Evolutionary conservation across 1,140 invertebrate species (phyloP), one percentile per base, ranked within the genome.

Genomic region (Dendroctonus ponderosae): DNA sequence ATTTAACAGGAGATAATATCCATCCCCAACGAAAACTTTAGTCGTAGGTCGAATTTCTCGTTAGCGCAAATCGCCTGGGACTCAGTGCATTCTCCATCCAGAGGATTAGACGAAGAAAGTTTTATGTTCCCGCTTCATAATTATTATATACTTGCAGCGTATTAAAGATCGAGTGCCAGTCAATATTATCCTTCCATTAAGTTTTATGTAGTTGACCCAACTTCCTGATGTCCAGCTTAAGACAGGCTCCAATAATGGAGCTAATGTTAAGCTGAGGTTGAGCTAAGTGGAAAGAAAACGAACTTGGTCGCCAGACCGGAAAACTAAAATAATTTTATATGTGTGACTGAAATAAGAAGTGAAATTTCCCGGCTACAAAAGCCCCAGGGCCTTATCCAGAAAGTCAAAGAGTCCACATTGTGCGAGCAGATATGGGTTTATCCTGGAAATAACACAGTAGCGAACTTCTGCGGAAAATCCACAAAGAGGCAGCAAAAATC

Each of bases 401-500:
- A 26, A 26, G 26, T 26, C 26, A 26, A 26, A 26, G 26, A 26
- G 1, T 3, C 26, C 26, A 3, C 26, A 26, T 26, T 26, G 26
- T 26, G 26, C 26, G 26, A 26, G 26, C 26, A 26, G 26, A 26
- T 48, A 49, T 52, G 56, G 64, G 46, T 60, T 66, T 66, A 51
- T 66, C 48, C 58, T 48, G 38, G 44, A 60, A 66, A 66, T 62
- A 67, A 67, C 41, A 62, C 50, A 51, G 46, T 58, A 58, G 52
- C 62, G 14, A 62, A 48, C 42, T 62, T 61, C 42, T 62, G 58
- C 41, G 65, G 52, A 61, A 56, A 67, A 67, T 46, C 61, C 57
- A 67, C 65, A 67, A 67, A 67, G 65, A 58, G 67, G 56, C 57
- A 59, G 52, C 67, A 69, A 71, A 71, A 69, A 69, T 71, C 67